Base-by-base conservation (phyloP, 2,797 vertebrate genomes). In the Crenuchus spilurus region DNA sequence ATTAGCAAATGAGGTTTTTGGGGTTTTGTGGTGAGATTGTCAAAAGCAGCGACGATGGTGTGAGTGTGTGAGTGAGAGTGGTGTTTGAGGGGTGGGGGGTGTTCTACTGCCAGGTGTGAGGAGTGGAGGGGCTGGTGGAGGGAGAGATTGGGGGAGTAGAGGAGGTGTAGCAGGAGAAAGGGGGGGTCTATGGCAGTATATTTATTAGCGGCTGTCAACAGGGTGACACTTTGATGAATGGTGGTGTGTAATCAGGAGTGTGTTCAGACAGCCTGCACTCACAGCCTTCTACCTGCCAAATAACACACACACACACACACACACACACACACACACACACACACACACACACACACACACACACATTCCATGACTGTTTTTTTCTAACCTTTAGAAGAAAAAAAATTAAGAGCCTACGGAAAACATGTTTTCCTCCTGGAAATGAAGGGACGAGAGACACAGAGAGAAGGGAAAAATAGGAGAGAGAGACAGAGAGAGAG, bases 181-280 rank as follows among this genome's bases (percentile, higher is more conserved):
- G 91, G 94, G 94, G 90, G 93, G 95, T 93, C 95, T 92, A 93
- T 95, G 95, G 95, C 96, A 96, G 95, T 92, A 96, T 98, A 99
- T 98, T 98, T 99, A 98, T 98, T 99, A 99, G 96, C 91, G 94
- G 94, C 95, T 98, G 97, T 99, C 97, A 98, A 92, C 89, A 92
- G 93, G 94, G 94, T 96, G 97, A 98, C 97, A 98, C 94, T 96
- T 98, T 98, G 97, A 99, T 99, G 96, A 98, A 99, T 99, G 96
- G 95, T 94, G 94, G 94, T 92, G 96, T 95, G 96, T 96, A 96
- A 96, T 96, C 95, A 93, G 95, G 94, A 94, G 92, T 92, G 89
- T 93, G 93, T 89, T 91, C 92, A 92, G 91, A 97, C 96, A 97
- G 96, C 76, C 92, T 96, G 95, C 94, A 92, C 95, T 93, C 94